Evolutionary conservation across 2,888 invertebrate species (phyloP).

Genomic region (Adelphocoris suturalis): DNA sequence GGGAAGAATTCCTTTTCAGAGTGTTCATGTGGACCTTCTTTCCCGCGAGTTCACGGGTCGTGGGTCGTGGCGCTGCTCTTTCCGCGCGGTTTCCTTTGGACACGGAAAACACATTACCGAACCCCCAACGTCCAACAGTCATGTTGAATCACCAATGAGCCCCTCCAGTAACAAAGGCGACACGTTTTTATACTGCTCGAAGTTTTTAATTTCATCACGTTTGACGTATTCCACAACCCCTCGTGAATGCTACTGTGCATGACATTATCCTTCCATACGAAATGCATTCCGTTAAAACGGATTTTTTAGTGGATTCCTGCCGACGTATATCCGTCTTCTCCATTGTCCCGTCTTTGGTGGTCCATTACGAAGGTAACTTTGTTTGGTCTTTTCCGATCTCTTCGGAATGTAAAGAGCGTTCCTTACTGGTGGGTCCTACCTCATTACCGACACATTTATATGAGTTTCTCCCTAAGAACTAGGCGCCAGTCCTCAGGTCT

Average conservation of each 20-base stretch:
- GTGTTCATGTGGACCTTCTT: too few species aligned
- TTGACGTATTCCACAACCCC: neutral
- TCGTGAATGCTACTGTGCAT: neutral
- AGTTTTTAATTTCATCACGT: neutral
- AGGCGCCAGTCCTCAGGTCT: slow-evolving; percentile 12
- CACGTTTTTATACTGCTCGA: neutral
- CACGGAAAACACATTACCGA: slow-evolving; percentile 29
- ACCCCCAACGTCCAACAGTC: neutral
- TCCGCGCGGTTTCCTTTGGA: neutral
- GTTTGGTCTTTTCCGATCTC: slow-evolving; percentile 9
- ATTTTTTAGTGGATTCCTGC: neutral
- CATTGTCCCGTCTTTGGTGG: slow-evolving; percentile 33
- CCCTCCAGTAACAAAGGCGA: neutral
- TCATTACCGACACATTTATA: slow-evolving; percentile 19
- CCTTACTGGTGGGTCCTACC: neutral
- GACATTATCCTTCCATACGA: neutral
- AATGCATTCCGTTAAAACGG: neutral
- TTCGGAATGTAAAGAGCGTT: slow-evolving; percentile 45
- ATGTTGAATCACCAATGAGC: slow-evolving; percentile 37
- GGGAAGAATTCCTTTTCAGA: too few species aligned
- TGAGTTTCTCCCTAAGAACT: neutral
- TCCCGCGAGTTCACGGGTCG: neutral
- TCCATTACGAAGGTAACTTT: slow-evolving; percentile 5
- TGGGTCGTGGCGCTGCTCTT: neutral
- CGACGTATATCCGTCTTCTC: neutral